Evolutionary conservation across 2,113 vertebrate genomes (phyloP).

Genomic region (Anolis sagrei): DNA sequence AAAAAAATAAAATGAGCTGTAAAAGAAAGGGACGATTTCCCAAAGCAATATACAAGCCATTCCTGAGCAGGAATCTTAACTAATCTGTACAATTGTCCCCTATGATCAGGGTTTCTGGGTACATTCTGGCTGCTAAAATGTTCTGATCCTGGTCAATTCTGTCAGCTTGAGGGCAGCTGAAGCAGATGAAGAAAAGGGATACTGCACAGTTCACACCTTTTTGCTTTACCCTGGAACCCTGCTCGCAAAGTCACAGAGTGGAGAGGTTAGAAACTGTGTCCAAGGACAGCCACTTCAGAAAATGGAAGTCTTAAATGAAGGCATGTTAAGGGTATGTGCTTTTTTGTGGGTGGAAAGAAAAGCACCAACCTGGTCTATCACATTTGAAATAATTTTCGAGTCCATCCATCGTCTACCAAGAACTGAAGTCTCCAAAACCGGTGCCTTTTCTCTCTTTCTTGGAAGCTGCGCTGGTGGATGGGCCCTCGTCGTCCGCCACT

Average conservation of each 20-base stretch:
- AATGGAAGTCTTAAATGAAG: not conserved
- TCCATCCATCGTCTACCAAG: slow-evolving; percentile 81
- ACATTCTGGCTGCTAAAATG: fast-evolving
- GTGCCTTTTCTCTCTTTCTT: slow-evolving; percentile 87
- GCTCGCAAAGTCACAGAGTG: not conserved
- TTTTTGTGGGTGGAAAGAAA: slow-evolving; percentile 11
- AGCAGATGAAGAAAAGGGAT: no score
- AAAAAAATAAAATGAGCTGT: not conserved
- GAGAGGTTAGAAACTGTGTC: not conserved
- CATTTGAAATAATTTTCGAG: slow-evolving; percentile 43
- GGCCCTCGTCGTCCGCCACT: slow-evolving; percentile 72
- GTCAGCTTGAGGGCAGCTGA: no score
- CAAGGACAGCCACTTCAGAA: not conserved
- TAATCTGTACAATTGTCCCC: not conserved
- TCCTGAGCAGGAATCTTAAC: not conserved
- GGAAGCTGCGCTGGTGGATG: slow-evolving; percentile 83
- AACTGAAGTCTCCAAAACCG: slow-evolving; percentile 93
- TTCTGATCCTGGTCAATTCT: not conserved
- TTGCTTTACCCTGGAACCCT: not conserved
- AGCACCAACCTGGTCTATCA: slow-evolving; percentile 41
- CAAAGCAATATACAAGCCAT: slow-evolving; percentile 43
- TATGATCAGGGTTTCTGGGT: not conserved
- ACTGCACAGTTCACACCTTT: not conserved
- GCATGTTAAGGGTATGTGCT: slow-evolving; percentile 24
- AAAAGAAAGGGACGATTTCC: slow-evolving; percentile 35